Evolutionary conservation across 1,140 invertebrate species (phyloP), one percentile per base, ranked within the genome.

Genomic region (Caenorhabditis remanei): DNA sequence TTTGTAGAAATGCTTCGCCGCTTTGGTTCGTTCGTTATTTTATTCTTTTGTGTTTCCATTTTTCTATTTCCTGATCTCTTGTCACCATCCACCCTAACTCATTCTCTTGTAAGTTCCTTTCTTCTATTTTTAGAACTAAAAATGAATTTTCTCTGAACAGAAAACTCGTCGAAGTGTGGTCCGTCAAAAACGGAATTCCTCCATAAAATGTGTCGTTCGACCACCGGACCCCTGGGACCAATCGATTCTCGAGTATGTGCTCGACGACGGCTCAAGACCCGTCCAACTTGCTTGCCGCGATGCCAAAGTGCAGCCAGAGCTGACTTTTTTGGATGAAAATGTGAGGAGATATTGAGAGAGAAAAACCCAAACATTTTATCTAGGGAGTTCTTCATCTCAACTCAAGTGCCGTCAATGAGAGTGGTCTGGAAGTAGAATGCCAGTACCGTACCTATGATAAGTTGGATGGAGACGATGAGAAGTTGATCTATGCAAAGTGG

Each of bases 361-460:
- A 71, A 41, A 87, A 46, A 91, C 89, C 67, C 11, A 40, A 86
- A 58, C 41, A 87, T 7, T 61, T 84, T 5, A 3, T 79, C 46
- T 50, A 85, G 50, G 86, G 83, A 58, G 43, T 87, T 24, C 32
- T 90, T 43, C n/a, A 75, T 21, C 48, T 87, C 21, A 79, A 89
- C 32, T 61, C 32, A 6, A 79, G n/a, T 43, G 84, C 48, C 41
- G 21, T 87, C 3, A 9, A 19, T 21, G 65, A 85, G 46, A 55
- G 87, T 55, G 88, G 87, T 41, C 89, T 85, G 85, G 24, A 79
- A 21, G 19, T 91, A n/a, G 24, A 53, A 32, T 91, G 90, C 71
- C 50, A 88, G 7, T 90, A 85, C 84, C 87, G 90, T 24, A 92
- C 91, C 85, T 91, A 91, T 67, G 83, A 88, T 32, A 86, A 88